Conservation (phyloP, 2,113 vertebrate genomes). For the Cyanoramphus novaezelandiae region DNA sequence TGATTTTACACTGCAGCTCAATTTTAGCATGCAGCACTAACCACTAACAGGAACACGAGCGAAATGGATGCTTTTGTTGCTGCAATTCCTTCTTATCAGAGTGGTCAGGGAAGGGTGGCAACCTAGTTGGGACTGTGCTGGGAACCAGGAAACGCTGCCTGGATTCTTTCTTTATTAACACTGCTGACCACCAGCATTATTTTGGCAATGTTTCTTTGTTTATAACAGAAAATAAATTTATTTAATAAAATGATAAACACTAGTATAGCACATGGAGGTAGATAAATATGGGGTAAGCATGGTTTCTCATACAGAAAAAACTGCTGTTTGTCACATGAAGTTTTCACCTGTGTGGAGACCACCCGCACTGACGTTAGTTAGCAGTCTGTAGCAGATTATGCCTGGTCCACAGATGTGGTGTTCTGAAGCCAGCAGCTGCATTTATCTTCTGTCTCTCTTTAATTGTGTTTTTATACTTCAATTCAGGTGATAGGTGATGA, state of each 20-base stretch:
- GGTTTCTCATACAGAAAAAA: not conserved
- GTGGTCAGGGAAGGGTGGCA: not conserved
- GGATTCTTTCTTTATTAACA: not conserved
- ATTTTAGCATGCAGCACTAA: not conserved
- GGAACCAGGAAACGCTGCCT: not conserved
- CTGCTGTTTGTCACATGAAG: not conserved
- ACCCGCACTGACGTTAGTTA: not conserved
- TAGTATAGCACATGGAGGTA: not conserved
- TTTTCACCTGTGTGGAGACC: not conserved
- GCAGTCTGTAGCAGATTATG: not conserved
- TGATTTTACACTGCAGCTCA: not conserved
- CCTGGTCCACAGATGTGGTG: not conserved
- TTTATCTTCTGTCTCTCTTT: not conserved
- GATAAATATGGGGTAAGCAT: not conserved
- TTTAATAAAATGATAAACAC: not conserved
- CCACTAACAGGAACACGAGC: not conserved
- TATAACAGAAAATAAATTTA: not conserved
- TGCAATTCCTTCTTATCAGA: not conserved
- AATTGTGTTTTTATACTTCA: not conserved
- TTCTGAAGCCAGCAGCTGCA: not conserved
- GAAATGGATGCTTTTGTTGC: not conserved
- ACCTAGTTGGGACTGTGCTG: not conserved
- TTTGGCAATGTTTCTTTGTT: not conserved
- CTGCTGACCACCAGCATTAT: not conserved
- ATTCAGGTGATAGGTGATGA: not conserved